A percentile compares a stretch with the other conserved stretches of the same genome.
Conservation (phyloP, 2,797 vertebrate species). For the Rhinella marina region DNA sequence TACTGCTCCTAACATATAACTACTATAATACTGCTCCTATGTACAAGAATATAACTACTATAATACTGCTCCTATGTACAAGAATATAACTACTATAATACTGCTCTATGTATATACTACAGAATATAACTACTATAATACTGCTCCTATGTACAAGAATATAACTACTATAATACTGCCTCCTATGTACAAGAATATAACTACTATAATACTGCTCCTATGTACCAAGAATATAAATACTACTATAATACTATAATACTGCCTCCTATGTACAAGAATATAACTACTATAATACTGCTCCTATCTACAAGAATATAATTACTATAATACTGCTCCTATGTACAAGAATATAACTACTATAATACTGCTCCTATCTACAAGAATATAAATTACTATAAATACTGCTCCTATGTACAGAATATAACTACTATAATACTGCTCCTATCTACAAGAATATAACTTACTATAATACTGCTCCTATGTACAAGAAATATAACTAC, state of each 20-base stretch:
- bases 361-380: slow-evolving; percentile 4
- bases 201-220: slow-evolving; percentile 2
- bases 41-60: neutral
- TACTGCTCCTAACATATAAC: neutral
- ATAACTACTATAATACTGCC: slow-evolving; percentile 1
- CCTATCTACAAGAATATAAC: neutral
- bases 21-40: slow-evolving; percentile 5
- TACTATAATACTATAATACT: slow-evolving; percentile 24
- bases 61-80: neutral
- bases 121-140: neutral
- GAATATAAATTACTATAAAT: slow-evolving; percentile 18
- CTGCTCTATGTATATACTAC: neutral
- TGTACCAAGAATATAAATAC: slow-evolving; percentile 16
- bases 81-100: neutral
- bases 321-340: slow-evolving; percentile 9
- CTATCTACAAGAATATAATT: slow-evolving; percentile 9
- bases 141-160: neutral
- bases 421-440: slow-evolving; percentile 20
- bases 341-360: neutral
- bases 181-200: neutral
- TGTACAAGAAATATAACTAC: slow-evolving; percentile 16
- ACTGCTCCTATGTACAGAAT: slow-evolving; percentile 15
- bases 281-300: slow-evolving; percentile 12
- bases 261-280: slow-evolving; percentile 6
- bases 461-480: slow-evolving; percentile 1